Base-by-base conservation (phyloP, 2,113 vertebrate species). In the Dicaeum eximium region DNA sequence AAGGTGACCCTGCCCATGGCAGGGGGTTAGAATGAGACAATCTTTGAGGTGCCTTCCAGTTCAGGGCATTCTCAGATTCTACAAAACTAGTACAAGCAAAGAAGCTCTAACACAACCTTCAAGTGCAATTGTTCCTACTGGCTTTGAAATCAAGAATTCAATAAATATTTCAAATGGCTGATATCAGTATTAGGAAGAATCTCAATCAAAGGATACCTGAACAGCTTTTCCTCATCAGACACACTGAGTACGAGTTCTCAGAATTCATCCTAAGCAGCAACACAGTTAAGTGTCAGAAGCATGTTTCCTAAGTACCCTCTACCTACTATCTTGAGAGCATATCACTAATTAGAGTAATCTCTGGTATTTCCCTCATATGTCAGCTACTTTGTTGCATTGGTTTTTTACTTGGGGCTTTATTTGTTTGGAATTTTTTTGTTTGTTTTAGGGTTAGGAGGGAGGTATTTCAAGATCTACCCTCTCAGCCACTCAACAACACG, bases 311-410 rank as follows among this genome's bases (percentile, higher is more conserved):
- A 50, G 8, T 60, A 64, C 14, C 12, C 12, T 60, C 23, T 66
- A 13, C 6, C 27, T 57, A 44, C 8, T 58, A 47, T 51, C 40
- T 38, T 33, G 42, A 48, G 5, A 48, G 18, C 11, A 24, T 4
- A 33, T 53, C 1, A 53, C 44, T 62, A 84, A 21, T 28, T 62
- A 71, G 19, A 80, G 15, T 24, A 0, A 61, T 33, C 15, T n/a
- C 51, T 56, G 8, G 8, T 40, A 69, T 61, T 30, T 66, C 45
- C 8, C 44, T 75, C 44, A 27, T 4, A 64, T 38, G 5, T 12
- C 58, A 89, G 15, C 31, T 53, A 77, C 47, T 72, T 80, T 1
- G 0, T 38, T 47, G 42, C 28, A 42, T 0, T 47, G 11, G 0
- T 3, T 38, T 73, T 58, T 44, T 38, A 10, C 6, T 40, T 65